Evolutionary conservation across 2,797 vertebrate genomes (phyloP).

Genomic region (Spondyliosoma cantharus): DNA sequence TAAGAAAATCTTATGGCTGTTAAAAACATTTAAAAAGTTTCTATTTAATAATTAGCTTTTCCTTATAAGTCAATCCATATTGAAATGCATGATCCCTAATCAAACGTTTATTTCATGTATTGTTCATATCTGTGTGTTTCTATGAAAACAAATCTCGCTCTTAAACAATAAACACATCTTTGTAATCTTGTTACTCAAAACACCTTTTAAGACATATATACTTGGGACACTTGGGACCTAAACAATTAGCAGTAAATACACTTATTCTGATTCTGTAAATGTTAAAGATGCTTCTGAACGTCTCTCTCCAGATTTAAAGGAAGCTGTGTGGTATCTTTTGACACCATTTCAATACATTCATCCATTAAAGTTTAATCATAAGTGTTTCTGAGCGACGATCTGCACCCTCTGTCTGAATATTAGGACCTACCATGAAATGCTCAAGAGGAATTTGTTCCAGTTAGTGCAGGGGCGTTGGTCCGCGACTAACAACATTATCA

Average conservation of each 20-base stretch:
- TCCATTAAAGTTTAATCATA: background rate
- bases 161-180: background rate
- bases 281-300: background rate
- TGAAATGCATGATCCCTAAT: background rate
- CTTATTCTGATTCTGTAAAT: background rate
- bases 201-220: background rate
- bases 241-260: background rate
- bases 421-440: conserved; percentile 63
- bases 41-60: background rate
- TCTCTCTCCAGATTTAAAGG: background rate
- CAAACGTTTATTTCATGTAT: background rate
- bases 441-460: conserved; percentile 70
- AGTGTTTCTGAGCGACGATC: conserved; percentile 12
- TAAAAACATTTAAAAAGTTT: background rate
- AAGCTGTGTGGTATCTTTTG: background rate
- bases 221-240: background rate
- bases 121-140: background rate
- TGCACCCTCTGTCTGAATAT: conserved; percentile 24
- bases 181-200: background rate
- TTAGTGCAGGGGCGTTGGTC: conserved; percentile 67
- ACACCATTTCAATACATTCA: background rate
- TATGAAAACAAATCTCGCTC: background rate
- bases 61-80: background rate
- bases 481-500: conserved; percentile 73
- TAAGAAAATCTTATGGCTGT: background rate